Conservation (phyloP, 2,113 vertebrate genomes). For the Trematocara marginatum region DNA sequence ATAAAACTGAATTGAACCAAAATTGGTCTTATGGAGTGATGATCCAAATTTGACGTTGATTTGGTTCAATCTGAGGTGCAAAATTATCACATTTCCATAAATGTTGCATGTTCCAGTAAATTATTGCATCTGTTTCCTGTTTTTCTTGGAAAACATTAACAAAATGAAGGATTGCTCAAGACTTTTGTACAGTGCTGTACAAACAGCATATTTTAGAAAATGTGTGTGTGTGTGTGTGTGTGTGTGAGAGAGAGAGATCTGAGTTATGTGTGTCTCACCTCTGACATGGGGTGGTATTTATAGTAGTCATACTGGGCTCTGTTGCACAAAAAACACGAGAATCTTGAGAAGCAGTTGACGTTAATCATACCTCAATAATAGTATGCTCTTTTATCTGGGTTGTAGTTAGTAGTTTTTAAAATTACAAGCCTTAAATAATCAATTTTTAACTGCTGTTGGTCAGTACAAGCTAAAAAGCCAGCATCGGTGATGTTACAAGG, state of each 20-base stretch:
- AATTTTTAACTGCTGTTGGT: not conserved
- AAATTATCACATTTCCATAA: not conserved
- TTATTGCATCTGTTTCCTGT: not conserved
- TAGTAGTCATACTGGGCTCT: slow-evolving; percentile 54
- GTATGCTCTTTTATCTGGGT: not conserved
- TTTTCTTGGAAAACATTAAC: not conserved
- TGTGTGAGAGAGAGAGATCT: not conserved
- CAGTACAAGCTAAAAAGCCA: not conserved
- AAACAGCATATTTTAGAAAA: not conserved
- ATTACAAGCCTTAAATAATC: not conserved
- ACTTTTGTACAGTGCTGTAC: not conserved
- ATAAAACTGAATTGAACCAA: not conserved
- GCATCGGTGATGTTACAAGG: not conserved
- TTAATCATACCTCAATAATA: not conserved
- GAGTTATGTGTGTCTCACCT: slow-evolving; percentile 38
- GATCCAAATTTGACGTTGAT: not conserved
- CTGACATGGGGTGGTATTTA: slow-evolving; percentile 55
- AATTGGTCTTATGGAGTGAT: not conserved
- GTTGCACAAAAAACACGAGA: not conserved
- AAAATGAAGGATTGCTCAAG: not conserved
- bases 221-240: not conserved
- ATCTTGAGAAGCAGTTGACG: not conserved
- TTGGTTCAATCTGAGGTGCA: not conserved
- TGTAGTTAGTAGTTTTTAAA: not conserved
- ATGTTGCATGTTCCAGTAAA: not conserved